A percentile compares a stretch with the other conserved stretches of the same genome.
phyloP scores from a whole-genome alignment of 2,888 invertebrate species.

The Oscheius onirici region DNA sequence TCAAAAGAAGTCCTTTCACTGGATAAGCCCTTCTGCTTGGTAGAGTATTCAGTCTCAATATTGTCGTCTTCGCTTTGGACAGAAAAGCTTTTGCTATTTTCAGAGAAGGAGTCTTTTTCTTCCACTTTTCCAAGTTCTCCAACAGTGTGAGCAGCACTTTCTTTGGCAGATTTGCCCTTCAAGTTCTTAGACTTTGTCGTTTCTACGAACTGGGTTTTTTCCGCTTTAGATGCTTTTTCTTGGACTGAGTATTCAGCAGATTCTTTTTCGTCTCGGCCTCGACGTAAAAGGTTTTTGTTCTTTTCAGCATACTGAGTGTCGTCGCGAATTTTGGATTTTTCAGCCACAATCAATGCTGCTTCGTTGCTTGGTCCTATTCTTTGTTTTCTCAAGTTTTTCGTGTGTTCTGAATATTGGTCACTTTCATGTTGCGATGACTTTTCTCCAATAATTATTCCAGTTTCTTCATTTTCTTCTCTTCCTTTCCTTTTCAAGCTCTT shows the following conservation, averaged over 20 bases:
- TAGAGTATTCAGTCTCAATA: too few relatives aligned
- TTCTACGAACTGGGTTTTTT: background rate
- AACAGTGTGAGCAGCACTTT: background rate
- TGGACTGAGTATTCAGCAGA: background rate
- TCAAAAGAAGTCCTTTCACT: too few relatives aligned
- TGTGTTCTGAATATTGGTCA: background rate
- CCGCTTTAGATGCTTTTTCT: background rate
- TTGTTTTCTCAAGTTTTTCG: background rate
- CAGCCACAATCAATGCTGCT: background rate
- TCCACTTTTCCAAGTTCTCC: background rate
- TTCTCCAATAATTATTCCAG: slow-evolving; percentile 10
- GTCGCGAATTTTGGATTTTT: background rate
- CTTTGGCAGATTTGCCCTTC: background rate
- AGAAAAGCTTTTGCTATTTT: background rate
- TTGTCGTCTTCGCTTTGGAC: too few relatives aligned
- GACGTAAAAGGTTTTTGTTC: background rate
- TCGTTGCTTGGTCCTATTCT: too few relatives aligned
- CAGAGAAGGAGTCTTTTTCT: background rate
- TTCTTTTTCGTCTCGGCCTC: background rate
- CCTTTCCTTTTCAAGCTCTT: slow-evolving; percentile 11
- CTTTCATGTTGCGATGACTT: background rate
- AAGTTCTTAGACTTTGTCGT: background rate
- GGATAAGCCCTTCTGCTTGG: too few relatives aligned
- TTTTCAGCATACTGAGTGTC: slow-evolving; percentile 5
- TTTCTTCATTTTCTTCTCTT: background rate